A percentile compares a stretch with the other conserved stretches of the same genome.
Evolutionary conservation across 1,140 invertebrate genomes (phyloP).

Genomic region (Trinorchestia longiramus): DNA sequence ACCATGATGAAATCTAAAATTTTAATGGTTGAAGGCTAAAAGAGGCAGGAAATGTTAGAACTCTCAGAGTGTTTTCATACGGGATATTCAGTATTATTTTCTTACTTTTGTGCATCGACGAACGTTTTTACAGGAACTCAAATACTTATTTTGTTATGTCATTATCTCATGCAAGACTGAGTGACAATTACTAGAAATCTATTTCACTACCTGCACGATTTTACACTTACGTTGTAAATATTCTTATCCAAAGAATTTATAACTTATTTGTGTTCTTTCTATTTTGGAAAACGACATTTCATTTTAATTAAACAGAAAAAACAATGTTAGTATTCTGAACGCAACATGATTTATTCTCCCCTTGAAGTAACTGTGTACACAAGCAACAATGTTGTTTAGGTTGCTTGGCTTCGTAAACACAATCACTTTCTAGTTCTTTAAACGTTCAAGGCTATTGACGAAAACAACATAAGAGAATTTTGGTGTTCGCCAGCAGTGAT

Average conservation of each 20-base stretch:
- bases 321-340: not conserved
- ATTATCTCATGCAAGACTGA: no score
- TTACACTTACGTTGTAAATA: no score
- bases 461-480: not conserved
- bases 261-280: no score
- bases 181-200: no score
- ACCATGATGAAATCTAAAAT: not conserved
- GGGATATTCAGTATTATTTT: no score
- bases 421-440: not conserved
- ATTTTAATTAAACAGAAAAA: not conserved
- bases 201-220: no score
- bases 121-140: not conserved
- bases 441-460: not conserved
- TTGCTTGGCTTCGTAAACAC: not conserved
- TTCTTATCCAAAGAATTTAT: no score
- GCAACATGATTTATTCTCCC: not conserved
- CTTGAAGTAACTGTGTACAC: not conserved
- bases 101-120: no score
- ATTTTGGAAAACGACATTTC: not conserved
- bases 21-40: not conserved
- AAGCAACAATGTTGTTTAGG: not conserved
- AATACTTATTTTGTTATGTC: no score
- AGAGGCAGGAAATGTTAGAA: not conserved
- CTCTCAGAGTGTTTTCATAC: no score
- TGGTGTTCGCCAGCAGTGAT: not conserved